Percentiles rank a stretch among this genome's conserved stretches.
Conservation (phyloP, 2,113 vertebrate species). For the Apistogramma diplotaenia region DNA sequence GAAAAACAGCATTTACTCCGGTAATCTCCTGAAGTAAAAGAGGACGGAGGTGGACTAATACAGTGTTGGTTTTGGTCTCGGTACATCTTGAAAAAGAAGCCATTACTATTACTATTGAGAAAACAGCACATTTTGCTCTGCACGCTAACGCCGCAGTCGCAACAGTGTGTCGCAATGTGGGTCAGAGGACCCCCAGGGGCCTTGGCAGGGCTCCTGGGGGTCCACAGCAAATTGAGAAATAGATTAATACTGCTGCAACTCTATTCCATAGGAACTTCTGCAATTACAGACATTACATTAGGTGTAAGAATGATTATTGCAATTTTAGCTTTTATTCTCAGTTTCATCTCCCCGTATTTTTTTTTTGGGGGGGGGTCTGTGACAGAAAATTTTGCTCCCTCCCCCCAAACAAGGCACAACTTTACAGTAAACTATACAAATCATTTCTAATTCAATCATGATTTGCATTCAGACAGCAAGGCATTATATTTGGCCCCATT, state of each 20-base stretch:
- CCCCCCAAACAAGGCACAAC: too few relatives aligned
- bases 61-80: background rate
- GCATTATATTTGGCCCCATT: slow-evolving; percentile 49
- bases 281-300: slow-evolving; percentile 40
- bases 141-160: background rate
- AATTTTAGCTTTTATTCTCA: slow-evolving; percentile 4
- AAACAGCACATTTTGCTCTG: background rate
- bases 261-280: slow-evolving; percentile 49
- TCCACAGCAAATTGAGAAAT: slow-evolving; percentile 61
- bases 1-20: background rate
- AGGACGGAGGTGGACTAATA: background rate
- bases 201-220: background rate
- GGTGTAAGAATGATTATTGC: slow-evolving; percentile 13
- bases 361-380: background rate
- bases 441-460: slow-evolving; percentile 52
- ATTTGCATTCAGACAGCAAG: slow-evolving; percentile 66
- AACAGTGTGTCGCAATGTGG: slow-evolving; percentile 34
- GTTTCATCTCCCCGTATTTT: background rate
- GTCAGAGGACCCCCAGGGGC: slow-evolving; percentile 46
- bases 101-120: background rate
- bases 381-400: too few relatives aligned
- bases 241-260: slow-evolving; percentile 54
- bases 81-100: background rate
- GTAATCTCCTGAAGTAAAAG: background rate
- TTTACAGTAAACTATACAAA: slow-evolving; percentile 48